Conservation (phyloP, 2,797 vertebrate genomes). For the Okamejei kenojei region DNA sequence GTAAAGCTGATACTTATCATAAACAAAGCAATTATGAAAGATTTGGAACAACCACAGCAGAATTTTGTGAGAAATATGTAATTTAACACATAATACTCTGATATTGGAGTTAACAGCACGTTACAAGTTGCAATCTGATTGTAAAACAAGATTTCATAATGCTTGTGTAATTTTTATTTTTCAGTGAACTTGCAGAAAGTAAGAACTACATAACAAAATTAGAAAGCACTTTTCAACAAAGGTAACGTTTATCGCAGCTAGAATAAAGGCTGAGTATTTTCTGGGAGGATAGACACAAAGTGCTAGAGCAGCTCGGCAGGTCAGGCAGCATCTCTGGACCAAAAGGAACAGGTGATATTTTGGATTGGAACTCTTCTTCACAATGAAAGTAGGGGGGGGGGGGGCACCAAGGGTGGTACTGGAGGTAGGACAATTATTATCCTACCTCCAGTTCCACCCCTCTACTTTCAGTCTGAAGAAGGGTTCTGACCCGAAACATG, state of each 20-base stretch:
- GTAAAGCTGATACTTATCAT: neutral
- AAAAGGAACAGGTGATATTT: too few relatives aligned
- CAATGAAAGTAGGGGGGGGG: too few relatives aligned
- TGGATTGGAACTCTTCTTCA: too few relatives aligned
- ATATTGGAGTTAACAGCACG: neutral
- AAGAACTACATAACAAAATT: constrained; percentile 58
- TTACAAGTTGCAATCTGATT: neutral
- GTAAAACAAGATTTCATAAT: neutral
- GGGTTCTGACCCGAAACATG: too few relatives aligned
- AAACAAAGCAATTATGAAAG: neutral
- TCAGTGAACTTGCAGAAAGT: constrained; percentile 60
- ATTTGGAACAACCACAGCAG: neutral
- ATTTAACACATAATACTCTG: neutral
- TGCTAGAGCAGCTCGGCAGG: too few relatives aligned
- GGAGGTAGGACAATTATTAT: too few relatives aligned
- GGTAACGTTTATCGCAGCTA: constrained; percentile 47
- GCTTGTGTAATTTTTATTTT: constrained; percentile 20
- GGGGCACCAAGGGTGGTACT: too few relatives aligned
- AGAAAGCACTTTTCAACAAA: constrained; percentile 57
- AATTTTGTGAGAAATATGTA: neutral
- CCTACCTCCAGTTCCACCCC: too few relatives aligned
- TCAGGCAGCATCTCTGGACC: too few relatives aligned
- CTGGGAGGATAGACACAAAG: neutral
- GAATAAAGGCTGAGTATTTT: neutral
- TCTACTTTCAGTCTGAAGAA: too few relatives aligned